These are phyloP conservation scores for Linhomoeus sp. DNA, from an alignment of 2,888 invertebrate species.

Conservation along the genomic window DNA sequence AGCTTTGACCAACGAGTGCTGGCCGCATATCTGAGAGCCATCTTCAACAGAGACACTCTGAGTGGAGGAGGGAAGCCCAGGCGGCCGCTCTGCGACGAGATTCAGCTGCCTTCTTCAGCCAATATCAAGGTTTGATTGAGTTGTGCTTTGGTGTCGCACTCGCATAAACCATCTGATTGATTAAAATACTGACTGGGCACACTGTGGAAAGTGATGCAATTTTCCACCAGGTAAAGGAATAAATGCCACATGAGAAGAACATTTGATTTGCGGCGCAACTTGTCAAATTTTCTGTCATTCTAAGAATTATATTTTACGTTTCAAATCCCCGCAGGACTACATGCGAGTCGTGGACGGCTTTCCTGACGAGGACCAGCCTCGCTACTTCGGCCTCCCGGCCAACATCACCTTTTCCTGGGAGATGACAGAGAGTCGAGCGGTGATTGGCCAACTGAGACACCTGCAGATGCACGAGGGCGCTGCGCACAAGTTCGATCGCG, in stretches of 20 bases:
- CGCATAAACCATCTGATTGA: no score
- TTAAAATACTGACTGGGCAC: no score
- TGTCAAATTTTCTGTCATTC: no score
- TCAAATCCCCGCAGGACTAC: conserved; percentile 35
- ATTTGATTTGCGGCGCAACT: no score
- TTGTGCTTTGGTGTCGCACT: no score
- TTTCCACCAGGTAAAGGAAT: no score
- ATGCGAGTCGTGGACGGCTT: conserved; percentile 44
- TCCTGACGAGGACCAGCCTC: conserved; percentile 51
- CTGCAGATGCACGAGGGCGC: conserved; percentile 15
- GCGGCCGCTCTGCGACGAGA: conserved; percentile 32
- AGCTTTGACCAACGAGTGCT: conserved; percentile 48
- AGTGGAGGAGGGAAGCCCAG: conserved; percentile 3
- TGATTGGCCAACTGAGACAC: conserved; percentile 41
- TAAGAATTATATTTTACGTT: no score
- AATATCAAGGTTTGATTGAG: conserved; percentile 32
- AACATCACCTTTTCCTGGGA: conserved; percentile 71
- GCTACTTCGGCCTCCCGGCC: conserved; percentile 58
- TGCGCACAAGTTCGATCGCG: conserved; percentile 34
- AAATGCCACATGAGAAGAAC: no score
- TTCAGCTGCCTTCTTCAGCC: conserved; percentile 38
- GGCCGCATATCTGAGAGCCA: conserved; percentile 41
- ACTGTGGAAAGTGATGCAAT: no score
- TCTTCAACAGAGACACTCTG: conserved; percentile 28
- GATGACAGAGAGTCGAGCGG: conserved; percentile 40